A percentile compares a stretch with the other conserved stretches of the same genome.
Conservation (phyloP, 2,797 vertebrate genomes). For the Malacoraja senta region DNA sequence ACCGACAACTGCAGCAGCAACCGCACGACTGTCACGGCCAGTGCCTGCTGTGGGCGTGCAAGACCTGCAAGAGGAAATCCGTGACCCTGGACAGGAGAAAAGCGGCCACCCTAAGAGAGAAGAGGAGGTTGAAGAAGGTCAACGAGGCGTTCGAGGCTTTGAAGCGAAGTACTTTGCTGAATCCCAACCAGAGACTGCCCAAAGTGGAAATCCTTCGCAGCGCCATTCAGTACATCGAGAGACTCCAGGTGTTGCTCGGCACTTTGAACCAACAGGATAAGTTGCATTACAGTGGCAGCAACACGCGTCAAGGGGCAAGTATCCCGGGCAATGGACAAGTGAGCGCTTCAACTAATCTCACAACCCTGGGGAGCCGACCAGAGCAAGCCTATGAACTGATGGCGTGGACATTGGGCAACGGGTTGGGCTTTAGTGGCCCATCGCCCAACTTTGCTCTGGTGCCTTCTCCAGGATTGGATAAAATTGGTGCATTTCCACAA, state of each 20-base stretch:
- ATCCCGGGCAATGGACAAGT: neutral
- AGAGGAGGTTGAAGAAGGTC: constrained; percentile 90
- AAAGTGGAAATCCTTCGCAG: constrained; percentile 97
- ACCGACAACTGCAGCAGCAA: constrained; percentile 86
- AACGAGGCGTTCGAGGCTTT: constrained; percentile 95
- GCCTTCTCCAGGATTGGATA: neutral
- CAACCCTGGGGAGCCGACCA: neutral
- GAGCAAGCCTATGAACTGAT: neutral
- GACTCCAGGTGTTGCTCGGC: constrained; percentile 89
- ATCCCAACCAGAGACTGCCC: constrained; percentile 95
- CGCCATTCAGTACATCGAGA: constrained; percentile 95
- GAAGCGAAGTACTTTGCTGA: constrained; percentile 90
- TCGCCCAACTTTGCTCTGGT: neutral
- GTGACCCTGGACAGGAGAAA: constrained; percentile 86
- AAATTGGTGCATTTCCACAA: neutral
- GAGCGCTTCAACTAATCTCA: neutral
- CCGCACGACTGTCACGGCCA: constrained; percentile 81
- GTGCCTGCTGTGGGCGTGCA: constrained; percentile 94
- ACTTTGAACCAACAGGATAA: constrained; percentile 64
- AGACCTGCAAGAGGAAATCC: constrained; percentile 86
- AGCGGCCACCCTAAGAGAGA: constrained; percentile 87
- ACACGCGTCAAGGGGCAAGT: constrained; percentile 19
- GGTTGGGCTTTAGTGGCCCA: neutral
- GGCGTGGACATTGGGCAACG: neutral
- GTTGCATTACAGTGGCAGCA: neutral